Percentiles rank a stretch among this genome's conserved stretches.
These are phyloP conservation scores for Romanogobio albipinnatus DNA, from an alignment of 2,113 vertebrate genomes.

Conservation along the genomic window DNA sequence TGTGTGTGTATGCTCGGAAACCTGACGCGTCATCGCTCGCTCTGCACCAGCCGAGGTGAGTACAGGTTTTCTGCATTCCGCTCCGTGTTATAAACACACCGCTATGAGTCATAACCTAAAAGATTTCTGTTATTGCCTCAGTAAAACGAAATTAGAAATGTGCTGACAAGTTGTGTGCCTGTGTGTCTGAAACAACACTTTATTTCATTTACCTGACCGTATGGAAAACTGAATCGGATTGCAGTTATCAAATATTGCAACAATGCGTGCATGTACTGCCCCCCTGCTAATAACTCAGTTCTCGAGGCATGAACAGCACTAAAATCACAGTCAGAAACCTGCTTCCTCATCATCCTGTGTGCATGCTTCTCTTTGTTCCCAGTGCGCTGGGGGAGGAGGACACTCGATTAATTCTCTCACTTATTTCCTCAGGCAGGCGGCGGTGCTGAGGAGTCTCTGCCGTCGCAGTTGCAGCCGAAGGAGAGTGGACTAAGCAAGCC, in stretches of 20 bases:
- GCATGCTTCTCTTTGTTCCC: slow-evolving; percentile 69
- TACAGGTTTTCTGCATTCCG: slow-evolving; percentile 54
- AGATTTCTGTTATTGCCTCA: neutral
- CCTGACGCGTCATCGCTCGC: slow-evolving; percentile 70
- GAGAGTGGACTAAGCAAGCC: slow-evolving; percentile 67
- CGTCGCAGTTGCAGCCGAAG: slow-evolving; percentile 65
- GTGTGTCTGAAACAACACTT: slow-evolving; percentile 1
- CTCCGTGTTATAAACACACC: slow-evolving; percentile 41
- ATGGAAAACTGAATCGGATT: neutral
- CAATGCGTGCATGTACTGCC: slow-evolving; percentile 69
- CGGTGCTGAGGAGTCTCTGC: slow-evolving; percentile 64
- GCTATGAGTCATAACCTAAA: neutral
- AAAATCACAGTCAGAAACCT: slow-evolving; percentile 49
- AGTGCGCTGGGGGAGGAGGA: slow-evolving; percentile 43
- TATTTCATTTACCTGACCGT: slow-evolving; percentile 30
- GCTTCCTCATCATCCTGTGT: slow-evolving; percentile 49
- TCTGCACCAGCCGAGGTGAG: slow-evolving; percentile 80
- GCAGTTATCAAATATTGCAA: slow-evolving; percentile 64
- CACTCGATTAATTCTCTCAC: slow-evolving; percentile 59
- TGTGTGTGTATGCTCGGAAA: slow-evolving; percentile 66
- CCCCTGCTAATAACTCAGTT: slow-evolving; percentile 70
- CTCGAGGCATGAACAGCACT: slow-evolving; percentile 46
- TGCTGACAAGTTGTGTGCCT: slow-evolving; percentile 2
- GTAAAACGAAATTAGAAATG: neutral
- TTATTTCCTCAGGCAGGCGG: slow-evolving; percentile 68